Evolutionary conservation across 2,113 vertebrate genomes (phyloP).

Genomic region (Thunnus thynnus): DNA sequence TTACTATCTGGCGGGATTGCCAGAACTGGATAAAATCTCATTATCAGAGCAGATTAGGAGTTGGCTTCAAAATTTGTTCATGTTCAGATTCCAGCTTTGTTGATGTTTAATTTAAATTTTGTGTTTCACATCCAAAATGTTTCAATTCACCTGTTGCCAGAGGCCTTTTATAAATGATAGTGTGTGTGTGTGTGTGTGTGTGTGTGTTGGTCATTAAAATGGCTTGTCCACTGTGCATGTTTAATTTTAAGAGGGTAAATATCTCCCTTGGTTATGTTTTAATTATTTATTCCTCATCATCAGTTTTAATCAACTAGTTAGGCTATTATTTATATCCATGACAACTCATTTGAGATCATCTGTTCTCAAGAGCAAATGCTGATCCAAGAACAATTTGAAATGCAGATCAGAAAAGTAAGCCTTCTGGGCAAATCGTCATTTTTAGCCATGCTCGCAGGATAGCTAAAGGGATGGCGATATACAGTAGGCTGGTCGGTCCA

Average conservation of each 20-base stretch:
- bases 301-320: slow-evolving; percentile 25
- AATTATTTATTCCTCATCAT: slow-evolving; percentile 47
- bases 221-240: neutral
- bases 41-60: slow-evolving; percentile 49
- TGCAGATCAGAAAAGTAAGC: neutral
- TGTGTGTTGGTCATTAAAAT: slow-evolving; percentile 1
- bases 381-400: neutral
- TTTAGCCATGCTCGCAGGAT: no score
- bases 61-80: slow-evolving; percentile 22
- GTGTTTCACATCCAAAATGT: slow-evolving; percentile 19
- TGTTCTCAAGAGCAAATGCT: neutral
- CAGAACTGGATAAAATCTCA: slow-evolving; percentile 51
- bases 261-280: slow-evolving; percentile 14
- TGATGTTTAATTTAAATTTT: slow-evolving; percentile 43
- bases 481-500: no score
- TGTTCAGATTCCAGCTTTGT: slow-evolving; percentile 21
- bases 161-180: slow-evolving; percentile 31
- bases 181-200: no score
- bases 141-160: slow-evolving; percentile 49
- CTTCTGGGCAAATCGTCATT: neutral
- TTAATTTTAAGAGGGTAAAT: slow-evolving; percentile 8
- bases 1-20: slow-evolving; percentile 36
- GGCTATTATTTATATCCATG: slow-evolving; percentile 20
- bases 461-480: no score
- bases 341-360: slow-evolving; percentile 10